Conservation (phyloP, 2,113 vertebrate genomes). For the Numida meleagris region DNA sequence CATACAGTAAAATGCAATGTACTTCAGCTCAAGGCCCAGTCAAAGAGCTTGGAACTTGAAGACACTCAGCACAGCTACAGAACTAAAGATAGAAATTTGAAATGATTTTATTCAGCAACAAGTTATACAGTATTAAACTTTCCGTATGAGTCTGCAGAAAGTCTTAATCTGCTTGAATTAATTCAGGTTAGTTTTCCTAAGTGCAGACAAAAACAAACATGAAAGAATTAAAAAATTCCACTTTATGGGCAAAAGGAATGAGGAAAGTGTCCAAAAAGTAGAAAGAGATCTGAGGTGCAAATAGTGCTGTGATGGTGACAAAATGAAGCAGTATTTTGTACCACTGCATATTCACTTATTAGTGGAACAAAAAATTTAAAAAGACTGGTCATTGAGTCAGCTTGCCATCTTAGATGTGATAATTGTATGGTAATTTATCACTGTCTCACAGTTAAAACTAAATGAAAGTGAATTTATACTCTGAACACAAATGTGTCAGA, state of each 20-base stretch:
- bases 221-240: not conserved
- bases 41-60: not conserved
- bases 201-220: not conserved
- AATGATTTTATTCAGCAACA: not conserved
- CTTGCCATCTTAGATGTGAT: slow-evolving; percentile 2
- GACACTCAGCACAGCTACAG: not conserved
- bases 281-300: not conserved
- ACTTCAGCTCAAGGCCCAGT: not conserved
- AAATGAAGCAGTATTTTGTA: slow-evolving; percentile 37
- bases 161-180: not conserved
- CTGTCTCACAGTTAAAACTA: slow-evolving; percentile 39
- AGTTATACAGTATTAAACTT: not conserved
- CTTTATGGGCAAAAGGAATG: not conserved
- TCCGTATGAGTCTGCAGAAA: not conserved
- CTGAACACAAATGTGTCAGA: slow-evolving; percentile 1
- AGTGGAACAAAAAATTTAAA: slow-evolving; percentile 26
- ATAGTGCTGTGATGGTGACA: slow-evolving; percentile 14
- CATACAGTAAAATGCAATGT: not conserved
- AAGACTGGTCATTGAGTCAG: slow-evolving; percentile 33
- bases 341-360: not conserved
- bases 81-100: not conserved
- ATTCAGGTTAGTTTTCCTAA: not conserved
- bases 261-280: not conserved
- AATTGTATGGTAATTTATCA: slow-evolving; percentile 55
- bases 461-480: slow-evolving; percentile 36